Evolutionary conservation across 2,113 vertebrate species (phyloP), one percentile per base, ranked within the genome.

Genomic region (Miniopterus natalensis): DNA sequence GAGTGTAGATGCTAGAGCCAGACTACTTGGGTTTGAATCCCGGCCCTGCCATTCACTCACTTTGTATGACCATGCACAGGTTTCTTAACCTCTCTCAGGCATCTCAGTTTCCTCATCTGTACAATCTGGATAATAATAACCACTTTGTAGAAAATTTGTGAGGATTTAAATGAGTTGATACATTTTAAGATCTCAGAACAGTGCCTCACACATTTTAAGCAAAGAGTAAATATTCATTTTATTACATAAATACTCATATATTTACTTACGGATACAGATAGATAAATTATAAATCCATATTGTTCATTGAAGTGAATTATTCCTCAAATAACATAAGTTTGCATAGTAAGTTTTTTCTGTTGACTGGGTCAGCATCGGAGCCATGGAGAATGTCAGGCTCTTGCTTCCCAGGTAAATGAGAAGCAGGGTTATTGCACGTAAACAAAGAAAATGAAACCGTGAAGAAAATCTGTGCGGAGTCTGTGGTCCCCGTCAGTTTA

Each of bases 381-480:
- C 17, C 51, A 49, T 8, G 0, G 42, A 83, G 8, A 27, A 63
- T 23, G 47, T 73, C 51, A 79, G 0, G 1, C 87, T 45, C 1
- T 40, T 77, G 31, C 31, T 95, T 55, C 47, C 25, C 18, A 36
- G 23, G 12, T 68, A 80, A 74, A 13, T 8, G 12, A 95, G 9
- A 79, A 96, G 20, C n/a, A 17, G 47, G 10, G 70, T 88, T 80
- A 57, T 89, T 92, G 70, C 40, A 93, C 55, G 45, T 77, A 51
- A 61, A 73, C 13, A 65, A 68, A 95, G 90, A 85, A 84, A 95
- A 77, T 49, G 42, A 87, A 80, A 23, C 12, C 25, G 20, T 21
- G 31, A 70, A 91, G 63, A 77, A 59, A 59, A 29, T 36, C 6
- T 18, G 81, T 87, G 15, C 65, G 3, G n/a, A 71, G 12, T 63